phyloP scores from a whole-genome alignment of 2,113 vertebrate genomes.

The Engystomops pustulosus region DNA sequence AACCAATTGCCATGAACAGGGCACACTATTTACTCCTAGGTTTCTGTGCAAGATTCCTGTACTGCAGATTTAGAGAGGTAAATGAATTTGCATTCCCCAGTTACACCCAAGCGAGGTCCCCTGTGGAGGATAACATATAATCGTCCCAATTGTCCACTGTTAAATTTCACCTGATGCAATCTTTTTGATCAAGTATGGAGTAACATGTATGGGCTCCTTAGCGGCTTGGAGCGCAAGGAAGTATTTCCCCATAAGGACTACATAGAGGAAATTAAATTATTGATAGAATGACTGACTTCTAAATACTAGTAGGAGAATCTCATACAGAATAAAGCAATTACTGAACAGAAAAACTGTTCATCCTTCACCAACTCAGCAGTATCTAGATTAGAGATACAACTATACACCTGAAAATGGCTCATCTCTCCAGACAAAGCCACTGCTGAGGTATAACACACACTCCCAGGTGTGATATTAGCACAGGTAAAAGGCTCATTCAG shows the following conservation, averaged over 20 bases:
- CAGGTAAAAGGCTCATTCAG: background rate
- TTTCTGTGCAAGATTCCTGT: too few relatives aligned
- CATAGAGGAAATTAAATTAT: background rate
- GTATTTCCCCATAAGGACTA: background rate
- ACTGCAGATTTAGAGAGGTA: too few relatives aligned
- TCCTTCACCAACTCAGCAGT: background rate
- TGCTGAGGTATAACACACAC: background rate
- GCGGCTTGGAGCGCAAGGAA: too few relatives aligned
- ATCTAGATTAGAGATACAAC: background rate
- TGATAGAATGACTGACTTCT: background rate
- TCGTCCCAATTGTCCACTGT: too few relatives aligned
- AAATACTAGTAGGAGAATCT: background rate
- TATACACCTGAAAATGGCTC: background rate
- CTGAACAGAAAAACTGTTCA: background rate
- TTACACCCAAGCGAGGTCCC: too few relatives aligned
- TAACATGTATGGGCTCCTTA: too few relatives aligned
- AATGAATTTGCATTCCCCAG: too few relatives aligned
- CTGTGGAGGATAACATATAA: too few relatives aligned
- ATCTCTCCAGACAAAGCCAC: background rate
- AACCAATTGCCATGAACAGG: too few relatives aligned
- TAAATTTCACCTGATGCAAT: too few relatives aligned
- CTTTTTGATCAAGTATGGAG: too few relatives aligned
- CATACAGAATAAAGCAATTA: background rate
- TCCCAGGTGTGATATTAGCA: background rate
- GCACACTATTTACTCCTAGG: too few relatives aligned